Percentiles rank a stretch among this genome's conserved stretches.
Evolutionary conservation across 2,113 vertebrate genomes (phyloP).

Genomic region (Tautogolabrus adspersus): DNA sequence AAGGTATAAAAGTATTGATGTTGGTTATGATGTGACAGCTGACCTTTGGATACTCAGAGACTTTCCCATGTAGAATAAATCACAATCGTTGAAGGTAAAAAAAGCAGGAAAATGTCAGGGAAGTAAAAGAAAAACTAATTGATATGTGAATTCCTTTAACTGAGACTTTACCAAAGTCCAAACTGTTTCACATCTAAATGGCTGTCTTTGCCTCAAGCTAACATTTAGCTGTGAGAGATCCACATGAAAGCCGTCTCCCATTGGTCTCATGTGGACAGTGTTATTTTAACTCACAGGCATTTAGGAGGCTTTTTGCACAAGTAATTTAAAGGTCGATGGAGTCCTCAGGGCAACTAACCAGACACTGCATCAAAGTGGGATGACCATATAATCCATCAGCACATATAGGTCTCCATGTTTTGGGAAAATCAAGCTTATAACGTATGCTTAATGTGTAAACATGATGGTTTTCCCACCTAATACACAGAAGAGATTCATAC

Average conservation of each 20-base stretch:
- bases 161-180: no score
- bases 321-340: constrained; percentile 24
- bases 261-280: background rate
- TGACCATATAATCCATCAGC: background rate
- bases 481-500: background rate
- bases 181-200: no score
- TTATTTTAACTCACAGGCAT: background rate
- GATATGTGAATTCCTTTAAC: no score
- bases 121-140: no score
- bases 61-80: no score
- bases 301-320: constrained; percentile 9
- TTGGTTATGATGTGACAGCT: no score
- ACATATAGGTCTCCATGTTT: background rate
- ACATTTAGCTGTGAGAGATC: background rate
- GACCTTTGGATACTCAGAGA: no score
- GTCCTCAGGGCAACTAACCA: constrained; percentile 21
- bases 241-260: background rate
- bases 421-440: background rate
- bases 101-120: no score
- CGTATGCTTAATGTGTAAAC: no score
- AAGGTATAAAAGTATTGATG: no score
- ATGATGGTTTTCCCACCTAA: no score
- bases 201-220: background rate
- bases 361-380: constrained; percentile 7
- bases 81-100: no score